phyloP scores from a whole-genome alignment of 2,888 invertebrate genomes.

The Amblyjoppa proteus region DNA sequence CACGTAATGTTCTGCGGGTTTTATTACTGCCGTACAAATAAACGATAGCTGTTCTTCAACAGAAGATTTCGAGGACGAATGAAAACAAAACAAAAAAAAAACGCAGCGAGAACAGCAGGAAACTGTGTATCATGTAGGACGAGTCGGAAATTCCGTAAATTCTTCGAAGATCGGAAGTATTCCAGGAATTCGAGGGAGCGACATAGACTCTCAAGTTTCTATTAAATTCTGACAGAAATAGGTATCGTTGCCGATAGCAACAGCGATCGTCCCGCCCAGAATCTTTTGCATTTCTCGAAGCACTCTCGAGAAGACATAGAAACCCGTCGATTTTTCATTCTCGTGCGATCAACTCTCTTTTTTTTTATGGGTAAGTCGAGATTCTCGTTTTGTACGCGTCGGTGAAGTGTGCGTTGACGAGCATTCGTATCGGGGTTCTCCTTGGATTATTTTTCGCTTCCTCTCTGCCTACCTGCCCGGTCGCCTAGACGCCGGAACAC shows the following conservation, averaged over 20 bases:
- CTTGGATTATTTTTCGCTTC: conserved; percentile 49
- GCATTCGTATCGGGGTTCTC: conserved; percentile 34
- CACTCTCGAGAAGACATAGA: background rate
- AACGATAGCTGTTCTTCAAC: background rate
- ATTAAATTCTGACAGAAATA: conserved; percentile 2
- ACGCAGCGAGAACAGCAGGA: background rate
- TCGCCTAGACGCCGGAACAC: conserved; percentile 59
- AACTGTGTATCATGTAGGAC: background rate
- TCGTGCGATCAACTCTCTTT: background rate
- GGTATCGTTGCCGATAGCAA: background rate
- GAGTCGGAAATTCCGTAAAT: conserved; percentile 6
- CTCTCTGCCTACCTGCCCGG: conserved; percentile 13
- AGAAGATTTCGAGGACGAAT: background rate
- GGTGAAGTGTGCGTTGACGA: background rate
- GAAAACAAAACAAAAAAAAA: background rate
- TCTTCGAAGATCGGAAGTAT: background rate
- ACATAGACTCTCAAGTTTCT: background rate
- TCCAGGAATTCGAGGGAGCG: background rate
- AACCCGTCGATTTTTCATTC: background rate
- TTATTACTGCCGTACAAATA: background rate
- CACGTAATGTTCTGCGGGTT: no score
- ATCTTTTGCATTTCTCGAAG: background rate
- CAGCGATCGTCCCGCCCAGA: background rate
- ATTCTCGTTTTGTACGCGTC: conserved; percentile 16
- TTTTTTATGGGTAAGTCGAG: conserved; percentile 26